These are phyloP conservation scores for Microctonus hyperodae DNA, from an alignment of 2,888 invertebrate species.

Conservation along the genomic window DNA sequence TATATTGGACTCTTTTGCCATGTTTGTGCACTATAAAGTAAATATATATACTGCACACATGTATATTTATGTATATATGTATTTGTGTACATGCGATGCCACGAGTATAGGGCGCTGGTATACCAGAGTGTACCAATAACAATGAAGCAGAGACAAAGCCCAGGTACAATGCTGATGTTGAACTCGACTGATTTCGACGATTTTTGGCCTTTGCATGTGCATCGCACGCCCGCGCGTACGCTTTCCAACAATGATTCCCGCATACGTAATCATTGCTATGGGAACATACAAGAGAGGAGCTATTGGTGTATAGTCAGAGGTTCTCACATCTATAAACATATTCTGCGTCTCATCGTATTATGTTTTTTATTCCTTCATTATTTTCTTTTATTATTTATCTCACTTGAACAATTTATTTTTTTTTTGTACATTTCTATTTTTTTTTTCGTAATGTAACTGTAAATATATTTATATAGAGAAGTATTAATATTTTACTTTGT, in stretches of 20 bases:
- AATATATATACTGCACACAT: conserved; percentile 11
- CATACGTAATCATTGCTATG: conserved; percentile 60
- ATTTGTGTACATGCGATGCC: conserved; percentile 22
- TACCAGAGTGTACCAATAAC: conserved; percentile 54
- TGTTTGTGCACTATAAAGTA: background rate
- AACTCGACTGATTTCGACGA: conserved; percentile 63
- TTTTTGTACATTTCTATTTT: too few species aligned
- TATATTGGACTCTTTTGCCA: conserved; percentile 16
- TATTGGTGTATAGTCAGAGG: conserved; percentile 46
- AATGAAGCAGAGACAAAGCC: conserved; percentile 62
- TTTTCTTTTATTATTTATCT: background rate
- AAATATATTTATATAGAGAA: too few species aligned
- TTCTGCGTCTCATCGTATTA: background rate
- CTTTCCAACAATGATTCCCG: conserved; percentile 60
- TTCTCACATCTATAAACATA: conserved; percentile 40
- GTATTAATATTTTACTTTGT: too few species aligned
- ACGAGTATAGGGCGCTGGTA: conserved; percentile 39
- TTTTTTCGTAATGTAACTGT: too few species aligned
- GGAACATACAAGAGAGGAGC: conserved; percentile 41
- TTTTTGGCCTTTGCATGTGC: conserved; percentile 61
- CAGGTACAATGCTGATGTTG: conserved; percentile 62
- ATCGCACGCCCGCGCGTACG: conserved; percentile 45
- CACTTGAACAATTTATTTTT: too few species aligned
- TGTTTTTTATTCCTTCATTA: too few species aligned
- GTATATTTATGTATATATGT: background rate